Conservation (phyloP, 2,797 vertebrate species). For the Gouania willdenowi region DNA sequence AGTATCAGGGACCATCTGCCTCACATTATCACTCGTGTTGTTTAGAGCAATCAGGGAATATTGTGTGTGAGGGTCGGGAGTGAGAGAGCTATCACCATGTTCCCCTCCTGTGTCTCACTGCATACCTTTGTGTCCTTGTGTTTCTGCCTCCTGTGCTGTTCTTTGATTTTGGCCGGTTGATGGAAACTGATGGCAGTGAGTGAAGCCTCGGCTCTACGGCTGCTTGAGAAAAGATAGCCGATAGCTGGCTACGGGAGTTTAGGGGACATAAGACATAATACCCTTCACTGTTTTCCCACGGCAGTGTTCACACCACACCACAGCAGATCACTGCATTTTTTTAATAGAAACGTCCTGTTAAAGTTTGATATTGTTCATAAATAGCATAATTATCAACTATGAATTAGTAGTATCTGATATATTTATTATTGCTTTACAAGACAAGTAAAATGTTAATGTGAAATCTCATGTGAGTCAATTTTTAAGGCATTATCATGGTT, state of each 20-base stretch:
- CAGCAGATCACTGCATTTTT: constrained; percentile 2
- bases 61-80: constrained; percentile 11
- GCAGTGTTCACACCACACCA: constrained; percentile 23
- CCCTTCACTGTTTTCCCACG: constrained; percentile 24
- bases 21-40: constrained; percentile 38
- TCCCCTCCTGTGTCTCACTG: constrained; percentile 20
- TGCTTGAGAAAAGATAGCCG: constrained; percentile 29
- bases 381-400: too few species aligned
- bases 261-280: constrained; percentile 30
- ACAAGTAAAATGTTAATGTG: too few species aligned
- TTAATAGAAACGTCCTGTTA: too few species aligned
- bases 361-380: too few species aligned
- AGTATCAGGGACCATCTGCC: constrained; percentile 64
- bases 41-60: constrained; percentile 36
- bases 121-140: constrained; percentile 15
- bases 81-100: constrained; percentile 8
- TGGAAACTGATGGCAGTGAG: constrained; percentile 33
- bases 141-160: background rate
- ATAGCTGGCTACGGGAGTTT: constrained; percentile 43
- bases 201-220: constrained; percentile 37
- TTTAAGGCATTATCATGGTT: too few species aligned
- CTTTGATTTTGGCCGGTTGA: constrained; percentile 19
- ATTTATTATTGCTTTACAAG: too few species aligned
- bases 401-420: too few species aligned
- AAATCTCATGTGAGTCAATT: too few species aligned